Conservation (phyloP, 2,797 vertebrate genomes). For the Mionectes olivaceus region DNA sequence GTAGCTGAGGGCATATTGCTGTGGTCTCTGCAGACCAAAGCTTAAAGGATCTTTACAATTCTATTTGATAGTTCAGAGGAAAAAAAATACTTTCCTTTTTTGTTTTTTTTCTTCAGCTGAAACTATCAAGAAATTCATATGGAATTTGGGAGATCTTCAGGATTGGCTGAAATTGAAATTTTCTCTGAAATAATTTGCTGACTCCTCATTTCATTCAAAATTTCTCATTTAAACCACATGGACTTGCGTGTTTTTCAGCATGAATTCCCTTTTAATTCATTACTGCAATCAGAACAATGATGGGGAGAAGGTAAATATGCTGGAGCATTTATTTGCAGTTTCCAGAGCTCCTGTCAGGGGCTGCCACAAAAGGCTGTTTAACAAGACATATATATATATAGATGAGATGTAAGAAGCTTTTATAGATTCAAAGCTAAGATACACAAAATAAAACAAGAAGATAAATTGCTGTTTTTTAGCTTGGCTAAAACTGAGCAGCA, state of each 20-base stretch:
- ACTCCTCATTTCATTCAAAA: neutral
- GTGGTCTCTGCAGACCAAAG: neutral
- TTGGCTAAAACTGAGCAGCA: neutral
- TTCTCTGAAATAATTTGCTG: neutral
- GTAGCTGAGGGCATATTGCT: neutral
- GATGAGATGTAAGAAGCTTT: neutral
- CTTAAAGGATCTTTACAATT: neutral
- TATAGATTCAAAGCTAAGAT: neutral
- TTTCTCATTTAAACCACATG: neutral
- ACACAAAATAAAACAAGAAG: neutral
- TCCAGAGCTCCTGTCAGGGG: neutral
- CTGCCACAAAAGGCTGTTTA: neutral
- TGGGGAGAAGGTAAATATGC: neutral
- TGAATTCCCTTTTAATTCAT: neutral
- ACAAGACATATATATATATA: neutral
- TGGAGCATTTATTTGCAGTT: neutral
- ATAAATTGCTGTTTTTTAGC: neutral
- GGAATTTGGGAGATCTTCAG: neutral
- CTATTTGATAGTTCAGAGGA: neutral
- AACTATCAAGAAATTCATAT: neutral
- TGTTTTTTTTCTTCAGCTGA: neutral
- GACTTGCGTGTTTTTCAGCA: neutral
- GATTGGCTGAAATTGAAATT: neutral
- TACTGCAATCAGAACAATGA: neutral
- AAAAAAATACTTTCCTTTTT: rapidly evolving